These are phyloP conservation scores for Cephus runcator DNA, from an alignment of 2,888 invertebrate genomes.

Conservation along the genomic window DNA sequence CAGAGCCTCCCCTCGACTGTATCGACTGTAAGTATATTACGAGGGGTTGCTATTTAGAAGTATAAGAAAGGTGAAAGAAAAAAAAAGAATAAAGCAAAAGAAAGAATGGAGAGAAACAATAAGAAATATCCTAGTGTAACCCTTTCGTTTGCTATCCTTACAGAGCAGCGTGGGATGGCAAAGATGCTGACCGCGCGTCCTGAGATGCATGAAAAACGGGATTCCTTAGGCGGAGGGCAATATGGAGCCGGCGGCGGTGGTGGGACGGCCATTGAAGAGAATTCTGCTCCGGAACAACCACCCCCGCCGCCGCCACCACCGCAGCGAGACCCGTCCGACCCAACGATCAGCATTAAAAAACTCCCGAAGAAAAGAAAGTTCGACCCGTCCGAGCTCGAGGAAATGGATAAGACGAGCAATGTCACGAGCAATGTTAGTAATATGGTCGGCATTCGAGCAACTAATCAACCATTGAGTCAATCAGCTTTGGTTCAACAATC, in stretches of 20 bases:
- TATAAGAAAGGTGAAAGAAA: not conserved
- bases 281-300: conserved; percentile 54
- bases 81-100: not conserved
- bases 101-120: not conserved
- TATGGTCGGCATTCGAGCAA: conserved; percentile 48
- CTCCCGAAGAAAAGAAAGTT: conserved; percentile 95
- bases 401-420: conserved; percentile 68
- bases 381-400: conserved; percentile 82
- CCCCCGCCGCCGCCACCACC: conserved; percentile 69
- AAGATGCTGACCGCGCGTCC: conserved; percentile 63
- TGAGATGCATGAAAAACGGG: conserved; percentile 61
- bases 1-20: conserved; percentile 59
- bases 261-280: conserved; percentile 52
- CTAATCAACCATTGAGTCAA: conserved; percentile 43
- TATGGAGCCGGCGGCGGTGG: conserved; percentile 53
- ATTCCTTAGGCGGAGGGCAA: conserved; percentile 54
- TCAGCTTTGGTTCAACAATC: conserved; percentile 45
- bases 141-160: not conserved
- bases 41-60: not conserved
- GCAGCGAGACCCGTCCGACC: conserved; percentile 68
- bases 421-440: conserved; percentile 65
- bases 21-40: conserved; percentile 57
- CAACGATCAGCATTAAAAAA: conserved; percentile 70
- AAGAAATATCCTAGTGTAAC: not conserved
- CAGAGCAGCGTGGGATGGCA: conserved; percentile 60